Base-by-base conservation (phyloP, 2,888 invertebrate genomes). In the Dynastes maya region DNA sequence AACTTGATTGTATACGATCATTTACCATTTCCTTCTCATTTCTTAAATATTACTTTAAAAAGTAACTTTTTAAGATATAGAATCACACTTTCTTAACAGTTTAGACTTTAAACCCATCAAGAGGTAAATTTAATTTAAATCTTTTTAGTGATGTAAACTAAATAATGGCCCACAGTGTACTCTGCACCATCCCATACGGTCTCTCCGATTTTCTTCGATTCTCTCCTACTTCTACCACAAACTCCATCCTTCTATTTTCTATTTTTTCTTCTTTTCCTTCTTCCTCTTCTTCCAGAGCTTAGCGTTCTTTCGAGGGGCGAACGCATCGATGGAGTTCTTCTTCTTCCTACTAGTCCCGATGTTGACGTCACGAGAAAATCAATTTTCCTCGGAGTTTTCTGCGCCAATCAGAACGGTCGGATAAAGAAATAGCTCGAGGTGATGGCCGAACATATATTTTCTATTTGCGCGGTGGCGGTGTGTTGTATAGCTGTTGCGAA, bases 291-390 rank as follows among this genome's bases (percentile, higher is more conserved):
- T 55, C n/a, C 22, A 11, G 6, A 6, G 55, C 65, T 65, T 45
- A 13, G 65, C 29, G 27, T 65, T 27, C 32, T 29, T 65, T n/a
- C 65, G n/a, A n/a, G 13, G 65, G n/a, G 16, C n/a, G 65, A n/a
- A 65, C 27, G 65, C 11, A 11, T 2, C 68, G 68, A 22, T 45
- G 40, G 68, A 27, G 72, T 72, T 65, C 51, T 67, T 76, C 65
- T 77, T 77, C 65, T 68, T 68, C 80, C 80, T 76, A 49, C 72
- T 78, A 78, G 53, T n/a, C 78, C 79, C 80, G 67, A 68, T 80
- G 81, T 77, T 83, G 83, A 83, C 83, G 83, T 83, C 83, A 83
- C 81, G 78, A 82, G 58, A 78, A 83, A 83, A 83, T 82, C 82
- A 82, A 82, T 82, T 82, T 82, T 82, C 82, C 77, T 79, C 81